Evolutionary conservation across 2,113 vertebrate species (phyloP), one percentile per base, ranked within the genome.

Genomic region (Camarhynchus parvulus): DNA sequence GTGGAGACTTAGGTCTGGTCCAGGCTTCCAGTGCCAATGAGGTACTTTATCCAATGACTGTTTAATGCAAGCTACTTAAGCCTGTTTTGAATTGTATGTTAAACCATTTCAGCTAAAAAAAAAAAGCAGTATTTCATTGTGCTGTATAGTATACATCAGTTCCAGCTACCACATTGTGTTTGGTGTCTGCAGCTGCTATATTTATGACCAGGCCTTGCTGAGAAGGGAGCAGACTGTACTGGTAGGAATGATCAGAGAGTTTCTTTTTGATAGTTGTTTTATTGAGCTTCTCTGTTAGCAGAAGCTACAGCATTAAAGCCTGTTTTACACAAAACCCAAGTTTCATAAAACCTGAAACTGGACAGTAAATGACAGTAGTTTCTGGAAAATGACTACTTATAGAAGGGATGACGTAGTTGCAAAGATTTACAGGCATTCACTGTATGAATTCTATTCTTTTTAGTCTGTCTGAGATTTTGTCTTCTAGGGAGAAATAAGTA

Each of bases 81-180:
- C 55, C 68, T 83, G 55, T 88, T 90, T 90, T n/a, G 79, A 95
- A 88, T 75, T 92, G 64, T 41, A 81, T 73, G 73, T 70, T 83
- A 78, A 97, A 83, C 37, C 37, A 33, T 87, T 93, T 80, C 61
- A 83, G 56, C 56, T 58, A 23, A n/a, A 58, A 90, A 91, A 91
- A 81, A 79, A 79, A 63, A 49, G 31, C 76, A 93, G 24, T 55
- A 47, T 85, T 94, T 92, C 67, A 59, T 84, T 95, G 55, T 70
- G 76, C 49, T 67, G 8, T 46, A 20, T 63, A 86, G 53, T 68
- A 56, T 74, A 64, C 56, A 81, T 50, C 46, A 27, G 49, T 85
- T 96, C 90, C 83, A 92, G 59, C 4, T 21, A 85, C 67, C 53
- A 56, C 83, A 72, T 75, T 59, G 70, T 4, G 0, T 90, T 95